Percentiles rank a stretch among this genome's conserved stretches.
Conservation (phyloP, 2,888 invertebrate genomes). For the Kuschelorhynchus macadamiae region DNA sequence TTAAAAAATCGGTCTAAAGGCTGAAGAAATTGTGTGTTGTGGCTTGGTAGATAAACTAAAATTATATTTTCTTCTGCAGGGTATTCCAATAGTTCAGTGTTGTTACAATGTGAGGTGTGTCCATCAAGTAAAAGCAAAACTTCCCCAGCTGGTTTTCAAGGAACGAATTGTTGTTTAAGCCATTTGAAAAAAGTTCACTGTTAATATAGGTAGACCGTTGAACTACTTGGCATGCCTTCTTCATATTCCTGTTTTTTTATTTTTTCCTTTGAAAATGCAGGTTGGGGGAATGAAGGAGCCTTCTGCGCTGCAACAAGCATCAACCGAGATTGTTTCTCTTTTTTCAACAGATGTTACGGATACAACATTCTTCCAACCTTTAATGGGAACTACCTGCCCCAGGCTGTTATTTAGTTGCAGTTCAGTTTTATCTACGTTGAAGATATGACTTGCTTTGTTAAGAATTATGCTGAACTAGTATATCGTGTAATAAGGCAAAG, state of each 20-base stretch:
- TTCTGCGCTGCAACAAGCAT: slow-evolving; percentile 30
- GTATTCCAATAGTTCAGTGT: no score
- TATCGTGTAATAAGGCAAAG: slow-evolving; percentile 7
- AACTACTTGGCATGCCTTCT: no score
- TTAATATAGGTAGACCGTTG: no score
- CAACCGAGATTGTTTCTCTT: slow-evolving; percentile 57
- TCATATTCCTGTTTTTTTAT: slow-evolving; percentile 4
- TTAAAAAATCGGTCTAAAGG: no score
- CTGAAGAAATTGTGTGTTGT: no score
- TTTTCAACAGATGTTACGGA: slow-evolving; percentile 49
- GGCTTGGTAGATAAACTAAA: no score
- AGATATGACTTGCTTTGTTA: slow-evolving; percentile 28
- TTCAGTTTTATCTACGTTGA: slow-evolving; percentile 35
- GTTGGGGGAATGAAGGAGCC: slow-evolving; percentile 36
- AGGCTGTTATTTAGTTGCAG: slow-evolving; percentile 38
- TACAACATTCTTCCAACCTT: slow-evolving; percentile 14
- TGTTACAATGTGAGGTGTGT: no score
- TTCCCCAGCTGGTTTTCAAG: no score
- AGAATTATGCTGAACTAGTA: slow-evolving; percentile 4
- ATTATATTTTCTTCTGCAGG: no score
- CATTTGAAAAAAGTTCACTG: no score
- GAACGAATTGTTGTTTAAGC: no score
- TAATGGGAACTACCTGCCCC: slow-evolving; percentile 14
- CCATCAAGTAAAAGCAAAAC: no score
- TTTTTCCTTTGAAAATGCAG: slow-evolving; percentile 47